These are phyloP conservation scores for Fratercula arctica DNA, from an alignment of 2,797 vertebrate genomes.

Conservation along the genomic window DNA sequence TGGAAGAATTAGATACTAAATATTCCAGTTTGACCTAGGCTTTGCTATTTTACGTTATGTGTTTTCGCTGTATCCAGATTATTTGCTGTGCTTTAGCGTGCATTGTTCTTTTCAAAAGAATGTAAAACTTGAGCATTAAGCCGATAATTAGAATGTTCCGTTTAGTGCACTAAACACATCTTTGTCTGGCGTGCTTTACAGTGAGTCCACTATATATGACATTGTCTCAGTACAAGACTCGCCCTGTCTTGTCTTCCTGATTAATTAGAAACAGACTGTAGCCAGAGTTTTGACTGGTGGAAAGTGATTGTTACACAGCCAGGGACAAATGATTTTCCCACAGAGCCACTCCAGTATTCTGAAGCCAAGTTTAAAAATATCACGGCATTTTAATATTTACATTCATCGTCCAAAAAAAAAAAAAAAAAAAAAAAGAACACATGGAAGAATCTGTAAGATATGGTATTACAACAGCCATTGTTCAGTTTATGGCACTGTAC, in stretches of 20 bases:
- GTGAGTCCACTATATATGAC: constrained; percentile 10
- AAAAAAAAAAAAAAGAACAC: constrained; percentile 15
- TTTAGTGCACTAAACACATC: neutral
- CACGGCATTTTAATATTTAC: constrained; percentile 50
- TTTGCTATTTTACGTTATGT: neutral
- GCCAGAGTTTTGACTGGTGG: constrained; percentile 57
- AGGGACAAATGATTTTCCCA: constrained; percentile 71
- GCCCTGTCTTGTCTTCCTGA: constrained; percentile 58
- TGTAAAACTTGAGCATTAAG: neutral
- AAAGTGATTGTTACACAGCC: constrained; percentile 67
- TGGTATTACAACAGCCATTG: constrained; percentile 11
- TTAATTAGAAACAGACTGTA: constrained; percentile 72
- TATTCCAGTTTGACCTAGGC: neutral
- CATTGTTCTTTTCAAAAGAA: neutral
- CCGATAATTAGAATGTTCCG: constrained; percentile 23
- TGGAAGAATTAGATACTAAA: neutral
- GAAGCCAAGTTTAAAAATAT: constrained; percentile 70
- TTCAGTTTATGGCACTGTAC: constrained; percentile 32
- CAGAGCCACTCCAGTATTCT: constrained; percentile 47
- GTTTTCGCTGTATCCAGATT: neutral
- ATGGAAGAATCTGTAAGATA: constrained; percentile 47
- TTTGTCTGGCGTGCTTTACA: constrained; percentile 23
- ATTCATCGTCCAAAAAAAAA: constrained; percentile 8
- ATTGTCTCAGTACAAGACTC: constrained; percentile 36
- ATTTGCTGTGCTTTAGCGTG: neutral